Percentiles rank a stretch among this genome's conserved stretches.
These are phyloP conservation scores for Amorpha juglandis DNA, from an alignment of 2,888 invertebrate genomes.

Conservation along the genomic window DNA sequence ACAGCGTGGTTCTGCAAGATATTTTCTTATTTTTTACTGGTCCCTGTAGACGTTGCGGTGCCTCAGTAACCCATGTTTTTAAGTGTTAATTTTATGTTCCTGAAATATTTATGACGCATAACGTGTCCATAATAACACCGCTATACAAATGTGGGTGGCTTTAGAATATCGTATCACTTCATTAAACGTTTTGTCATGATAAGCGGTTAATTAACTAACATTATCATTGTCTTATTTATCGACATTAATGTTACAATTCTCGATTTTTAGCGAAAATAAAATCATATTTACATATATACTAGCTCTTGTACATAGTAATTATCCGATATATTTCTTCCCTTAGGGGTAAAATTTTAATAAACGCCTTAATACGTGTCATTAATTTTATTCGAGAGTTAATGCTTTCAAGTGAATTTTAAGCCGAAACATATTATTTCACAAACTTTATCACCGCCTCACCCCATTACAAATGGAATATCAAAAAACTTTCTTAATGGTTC, in stretches of 20 bases:
- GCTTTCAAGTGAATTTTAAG: no score
- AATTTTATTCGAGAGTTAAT: no score
- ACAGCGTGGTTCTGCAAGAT: slow-evolving; percentile 74
- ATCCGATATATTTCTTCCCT: no score
- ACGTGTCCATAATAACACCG: slow-evolving; percentile 77
- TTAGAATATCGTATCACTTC: slow-evolving; percentile 77
- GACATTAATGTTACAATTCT: not conserved
- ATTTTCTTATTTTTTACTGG: slow-evolving; percentile 77
- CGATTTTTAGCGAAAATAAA: no score
- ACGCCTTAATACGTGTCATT: no score
- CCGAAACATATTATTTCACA: no score
- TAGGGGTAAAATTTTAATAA: no score
- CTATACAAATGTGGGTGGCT: slow-evolving; percentile 83
- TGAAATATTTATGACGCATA: slow-evolving; percentile 84
- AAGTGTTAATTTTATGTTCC: slow-evolving; percentile 84
- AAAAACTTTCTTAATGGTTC: not conserved
- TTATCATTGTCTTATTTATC: not conserved
- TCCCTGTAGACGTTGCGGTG: slow-evolving; percentile 80
- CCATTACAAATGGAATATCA: no score
- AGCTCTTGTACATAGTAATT: no score
- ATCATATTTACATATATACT: no score
- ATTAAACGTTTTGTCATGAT: slow-evolving; percentile 54
- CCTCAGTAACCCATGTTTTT: slow-evolving; percentile 81
- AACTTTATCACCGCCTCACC: no score
- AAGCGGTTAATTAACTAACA: slow-evolving; percentile 26